phyloP scores from a whole-genome alignment of 2,888 invertebrate genomes.

The Lepeophtheirus nordmannii region DNA sequence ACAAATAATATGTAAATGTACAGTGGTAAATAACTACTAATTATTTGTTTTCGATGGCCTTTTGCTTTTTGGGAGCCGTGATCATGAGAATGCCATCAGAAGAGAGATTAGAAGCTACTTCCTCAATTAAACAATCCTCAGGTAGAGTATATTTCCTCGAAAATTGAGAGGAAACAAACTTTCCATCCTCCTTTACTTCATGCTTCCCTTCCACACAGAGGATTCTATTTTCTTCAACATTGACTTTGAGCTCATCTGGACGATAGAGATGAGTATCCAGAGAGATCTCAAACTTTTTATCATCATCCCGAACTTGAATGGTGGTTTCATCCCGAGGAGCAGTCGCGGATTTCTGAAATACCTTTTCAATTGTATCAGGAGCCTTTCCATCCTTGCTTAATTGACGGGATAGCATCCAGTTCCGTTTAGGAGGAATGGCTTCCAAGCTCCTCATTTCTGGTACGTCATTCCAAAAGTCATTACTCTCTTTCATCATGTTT shows the following conservation, averaged over 20 bases:
- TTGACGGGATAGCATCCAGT: background rate
- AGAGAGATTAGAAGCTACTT: constrained; percentile 10
- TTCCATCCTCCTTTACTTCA: constrained; percentile 3
- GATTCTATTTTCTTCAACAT: constrained; percentile 1
- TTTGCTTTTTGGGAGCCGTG: constrained; percentile 15
- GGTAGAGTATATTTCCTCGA: constrained; percentile 10
- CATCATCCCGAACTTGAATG: constrained; percentile 13
- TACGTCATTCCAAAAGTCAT: constrained; percentile 8
- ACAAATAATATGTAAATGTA: too few species aligned
- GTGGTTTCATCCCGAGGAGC: background rate
- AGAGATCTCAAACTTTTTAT: constrained; percentile 16
- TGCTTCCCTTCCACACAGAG: constrained; percentile 18
- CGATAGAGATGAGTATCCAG: constrained; percentile 14
- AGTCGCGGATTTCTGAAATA: background rate
- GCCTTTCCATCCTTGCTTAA: background rate
- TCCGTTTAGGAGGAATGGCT: background rate
- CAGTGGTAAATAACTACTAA: too few species aligned
- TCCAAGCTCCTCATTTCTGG: background rate
- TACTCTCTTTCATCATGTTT: constrained; percentile 6
- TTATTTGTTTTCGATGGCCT: background rate
- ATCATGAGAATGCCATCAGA: constrained; percentile 20
- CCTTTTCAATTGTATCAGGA: background rate
- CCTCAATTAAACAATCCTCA: background rate
- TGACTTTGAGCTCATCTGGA: constrained; percentile 16
- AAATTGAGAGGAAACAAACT: background rate